Percentiles rank a stretch among this genome's conserved stretches.
These are phyloP conservation scores for Dendrolimus pini DNA, from an alignment of 2,888 invertebrate species.

Conservation along the genomic window DNA sequence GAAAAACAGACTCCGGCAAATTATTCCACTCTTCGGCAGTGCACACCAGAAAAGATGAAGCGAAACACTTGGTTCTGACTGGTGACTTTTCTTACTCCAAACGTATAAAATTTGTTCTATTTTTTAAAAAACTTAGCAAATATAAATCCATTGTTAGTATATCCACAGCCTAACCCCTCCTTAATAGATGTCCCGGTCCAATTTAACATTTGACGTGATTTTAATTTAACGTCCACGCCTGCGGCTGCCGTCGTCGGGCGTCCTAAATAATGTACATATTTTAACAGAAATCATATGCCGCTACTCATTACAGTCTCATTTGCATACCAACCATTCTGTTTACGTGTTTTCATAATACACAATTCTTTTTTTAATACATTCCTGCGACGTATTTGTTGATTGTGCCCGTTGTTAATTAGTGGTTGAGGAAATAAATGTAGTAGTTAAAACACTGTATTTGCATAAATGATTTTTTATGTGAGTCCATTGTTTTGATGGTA, in stretches of 20 bases:
- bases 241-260: constrained; percentile 63
- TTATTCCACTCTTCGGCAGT: too few species aligned
- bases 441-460: neutral
- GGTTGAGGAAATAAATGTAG: neutral
- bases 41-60: too few species aligned
- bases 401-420: neutral
- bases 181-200: constrained; percentile 76
- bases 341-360: constrained; percentile 10
- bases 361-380: constrained; percentile 13
- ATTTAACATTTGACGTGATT: constrained; percentile 76
- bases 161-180: constrained; percentile 36
- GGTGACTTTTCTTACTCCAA: too few species aligned
- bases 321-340: constrained; percentile 30
- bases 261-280: constrained; percentile 63
- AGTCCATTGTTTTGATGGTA: neutral
- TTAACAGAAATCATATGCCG: constrained; percentile 62
- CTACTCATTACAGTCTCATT: constrained; percentile 66
- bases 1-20: too few species aligned
- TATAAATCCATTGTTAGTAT: constrained; percentile 17
- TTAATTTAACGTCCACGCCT: constrained; percentile 72
- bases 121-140: too few species aligned
- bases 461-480: neutral
- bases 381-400: neutral
- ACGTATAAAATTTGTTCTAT: too few species aligned
- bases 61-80: too few species aligned